Evolutionary conservation across 2,888 invertebrate species (phyloP).

Genomic region (Tubulanus polymorphus): DNA sequence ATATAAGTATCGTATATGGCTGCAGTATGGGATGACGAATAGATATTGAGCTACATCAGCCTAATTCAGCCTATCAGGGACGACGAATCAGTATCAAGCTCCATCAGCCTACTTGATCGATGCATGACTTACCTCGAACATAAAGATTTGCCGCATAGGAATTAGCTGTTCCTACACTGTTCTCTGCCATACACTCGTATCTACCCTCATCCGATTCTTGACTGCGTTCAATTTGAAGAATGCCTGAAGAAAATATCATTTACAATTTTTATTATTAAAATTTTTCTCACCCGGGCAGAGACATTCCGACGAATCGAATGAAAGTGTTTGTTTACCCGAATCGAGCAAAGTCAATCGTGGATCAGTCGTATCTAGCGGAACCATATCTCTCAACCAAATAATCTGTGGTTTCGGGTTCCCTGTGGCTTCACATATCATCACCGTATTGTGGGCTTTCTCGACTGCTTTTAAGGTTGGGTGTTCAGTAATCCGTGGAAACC

Average conservation of each 20-base stretch:
- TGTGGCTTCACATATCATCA: slow-evolving; percentile 81
- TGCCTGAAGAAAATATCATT: not conserved
- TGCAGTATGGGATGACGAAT: too few relatives aligned
- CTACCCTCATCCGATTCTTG: not conserved
- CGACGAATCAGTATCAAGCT: too few relatives aligned
- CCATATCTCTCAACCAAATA: slow-evolving; percentile 88
- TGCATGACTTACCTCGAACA: not conserved
- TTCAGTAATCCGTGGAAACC: slow-evolving; percentile 85
- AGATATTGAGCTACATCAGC: too few relatives aligned
- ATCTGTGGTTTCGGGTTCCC: slow-evolving; percentile 77
- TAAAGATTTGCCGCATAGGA: not conserved
- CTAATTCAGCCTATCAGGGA: too few relatives aligned
- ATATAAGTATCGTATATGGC: too few relatives aligned
- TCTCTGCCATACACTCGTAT: not conserved
- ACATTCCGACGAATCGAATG: too few relatives aligned
- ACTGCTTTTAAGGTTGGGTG: slow-evolving; percentile 90
- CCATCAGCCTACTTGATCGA: too few relatives aligned
- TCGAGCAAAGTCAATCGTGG: slow-evolving; percentile 36
- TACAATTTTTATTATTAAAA: too few relatives aligned
- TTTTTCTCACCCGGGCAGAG: too few relatives aligned
- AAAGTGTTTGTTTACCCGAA: too few relatives aligned
- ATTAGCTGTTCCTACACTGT: not conserved
- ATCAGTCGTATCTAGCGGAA: slow-evolving; percentile 67
- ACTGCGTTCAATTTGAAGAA: not conserved
- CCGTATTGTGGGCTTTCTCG: slow-evolving; percentile 88